phyloP scores from a whole-genome alignment of 2,888 invertebrate species.

The Caenorhabditis plicata region DNA sequence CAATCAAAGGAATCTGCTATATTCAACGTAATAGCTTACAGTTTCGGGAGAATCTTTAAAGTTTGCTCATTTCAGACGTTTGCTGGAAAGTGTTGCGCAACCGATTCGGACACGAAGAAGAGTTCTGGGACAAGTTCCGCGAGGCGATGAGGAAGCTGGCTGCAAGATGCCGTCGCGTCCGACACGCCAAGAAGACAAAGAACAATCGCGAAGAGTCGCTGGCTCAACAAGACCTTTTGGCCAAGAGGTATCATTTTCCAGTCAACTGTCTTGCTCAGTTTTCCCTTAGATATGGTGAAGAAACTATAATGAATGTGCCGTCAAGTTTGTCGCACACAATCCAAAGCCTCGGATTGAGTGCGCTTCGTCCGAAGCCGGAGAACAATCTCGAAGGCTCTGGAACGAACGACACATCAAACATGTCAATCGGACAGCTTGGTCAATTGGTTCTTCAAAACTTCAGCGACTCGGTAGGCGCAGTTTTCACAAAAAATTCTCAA shows the following conservation, averaged over 20 bases:
- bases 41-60: background rate
- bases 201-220: slow-evolving; percentile 35
- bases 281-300: background rate
- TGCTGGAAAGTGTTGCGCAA: slow-evolving; percentile 57
- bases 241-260: slow-evolving; percentile 19
- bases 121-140: slow-evolving; percentile 64
- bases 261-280: slow-evolving; percentile 8
- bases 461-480: background rate
- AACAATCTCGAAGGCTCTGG: background rate
- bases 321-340: slow-evolving; percentile 1
- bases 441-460: background rate
- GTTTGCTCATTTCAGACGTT: slow-evolving; percentile 51
- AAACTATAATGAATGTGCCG: background rate
- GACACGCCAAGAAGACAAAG: slow-evolving; percentile 63
- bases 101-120: slow-evolving; percentile 55
- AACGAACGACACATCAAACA: background rate
- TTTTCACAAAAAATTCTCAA: background rate
- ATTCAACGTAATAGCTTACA: slow-evolving; percentile 54
- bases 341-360: background rate
- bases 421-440: background rate
- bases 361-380: background rate
- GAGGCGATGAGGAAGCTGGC: slow-evolving; percentile 65
- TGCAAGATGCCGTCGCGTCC: slow-evolving; percentile 60
- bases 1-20: slow-evolving; percentile 62
- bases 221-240: slow-evolving; percentile 17